Evolutionary conservation across 2,888 invertebrate genomes (phyloP).

Genomic region (Cephus runcator): DNA sequence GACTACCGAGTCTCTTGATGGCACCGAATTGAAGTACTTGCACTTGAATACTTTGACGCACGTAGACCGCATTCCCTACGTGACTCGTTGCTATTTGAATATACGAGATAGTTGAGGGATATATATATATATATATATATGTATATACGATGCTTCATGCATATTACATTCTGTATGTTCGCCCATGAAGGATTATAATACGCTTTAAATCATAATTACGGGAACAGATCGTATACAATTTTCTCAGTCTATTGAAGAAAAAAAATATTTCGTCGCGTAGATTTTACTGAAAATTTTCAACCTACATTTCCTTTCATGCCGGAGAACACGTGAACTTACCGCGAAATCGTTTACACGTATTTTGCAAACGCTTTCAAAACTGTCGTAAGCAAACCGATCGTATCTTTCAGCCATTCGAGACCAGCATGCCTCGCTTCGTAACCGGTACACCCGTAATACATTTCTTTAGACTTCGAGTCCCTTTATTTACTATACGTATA

Average conservation of each 20-base stretch:
- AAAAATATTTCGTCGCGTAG: neutral
- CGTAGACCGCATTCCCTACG: neutral
- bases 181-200: neutral
- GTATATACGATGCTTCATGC: slow-evolving; percentile 15
- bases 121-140: slow-evolving; percentile 5
- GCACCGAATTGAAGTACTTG: neutral
- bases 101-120: neutral
- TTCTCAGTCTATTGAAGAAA: neutral
- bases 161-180: slow-evolving; percentile 16
- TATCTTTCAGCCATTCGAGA: neutral
- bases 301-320: neutral
- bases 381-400: neutral
- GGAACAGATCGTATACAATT: neutral
- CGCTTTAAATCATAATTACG: neutral
- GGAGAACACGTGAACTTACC: neutral
- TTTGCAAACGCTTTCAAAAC: neutral
- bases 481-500: neutral
- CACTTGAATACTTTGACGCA: neutral
- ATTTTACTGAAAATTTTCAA: neutral
- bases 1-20: no score
- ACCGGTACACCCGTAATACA: neutral
- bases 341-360: neutral
- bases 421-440: neutral
- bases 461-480: neutral
- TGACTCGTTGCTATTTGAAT: neutral